phyloP scores from a whole-genome alignment of 2,888 invertebrate genomes.

The Latrodectus hesperus region DNA sequence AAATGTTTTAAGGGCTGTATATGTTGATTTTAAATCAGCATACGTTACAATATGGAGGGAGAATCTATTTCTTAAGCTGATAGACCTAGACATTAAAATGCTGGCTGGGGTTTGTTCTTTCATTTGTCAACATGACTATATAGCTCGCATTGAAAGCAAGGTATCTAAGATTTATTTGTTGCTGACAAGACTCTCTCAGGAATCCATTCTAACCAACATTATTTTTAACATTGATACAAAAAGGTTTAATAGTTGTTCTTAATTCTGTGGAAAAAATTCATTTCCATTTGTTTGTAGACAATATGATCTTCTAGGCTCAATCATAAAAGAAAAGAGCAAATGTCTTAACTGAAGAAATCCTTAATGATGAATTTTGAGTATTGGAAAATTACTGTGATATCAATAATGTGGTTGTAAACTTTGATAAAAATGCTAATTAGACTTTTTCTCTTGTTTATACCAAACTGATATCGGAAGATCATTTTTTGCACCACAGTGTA shows the following conservation, averaged over 20 bases:
- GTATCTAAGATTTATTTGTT: not conserved
- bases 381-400: not conserved
- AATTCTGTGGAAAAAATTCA: not conserved
- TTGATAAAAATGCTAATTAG: not conserved
- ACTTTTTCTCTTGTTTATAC: not conserved
- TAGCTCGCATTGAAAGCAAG: too few species aligned
- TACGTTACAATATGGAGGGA: not conserved
- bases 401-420: not conserved
- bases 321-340: too few species aligned
- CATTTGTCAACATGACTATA: not conserved
- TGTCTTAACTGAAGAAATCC: too few species aligned
- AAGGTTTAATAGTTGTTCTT: not conserved
- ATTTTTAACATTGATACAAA: not conserved
- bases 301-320: too few species aligned
- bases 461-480: not conserved
- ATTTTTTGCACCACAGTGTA: not conserved
- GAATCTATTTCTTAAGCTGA: not conserved
- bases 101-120: not conserved
- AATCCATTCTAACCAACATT: not conserved
- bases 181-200: not conserved
- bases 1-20: slow-evolving; percentile 1
- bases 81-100: not conserved
- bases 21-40: not conserved
- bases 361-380: not conserved
- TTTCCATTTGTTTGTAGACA: too few species aligned